Base-by-base conservation (phyloP, 1,140 invertebrate genomes). In the Drosophila bipectinata region DNA sequence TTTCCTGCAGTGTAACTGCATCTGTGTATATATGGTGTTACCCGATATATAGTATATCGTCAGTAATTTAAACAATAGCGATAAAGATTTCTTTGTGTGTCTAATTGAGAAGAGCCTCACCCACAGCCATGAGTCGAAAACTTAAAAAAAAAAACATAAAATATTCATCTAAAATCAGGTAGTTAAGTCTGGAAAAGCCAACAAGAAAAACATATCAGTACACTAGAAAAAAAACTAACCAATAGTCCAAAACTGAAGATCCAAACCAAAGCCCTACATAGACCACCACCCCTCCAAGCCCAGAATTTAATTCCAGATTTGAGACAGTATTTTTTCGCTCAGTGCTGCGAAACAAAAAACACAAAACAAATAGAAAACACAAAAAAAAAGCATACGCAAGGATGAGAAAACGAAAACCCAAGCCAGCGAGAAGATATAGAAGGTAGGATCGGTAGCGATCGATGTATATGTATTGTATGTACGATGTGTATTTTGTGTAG, bases 61-160 rank as follows among this genome's bases (percentile, higher is more conserved):
- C 82, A 81, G 77, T 87, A 85, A 87, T 81, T 87, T 82, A 73
- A 37, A 78, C 75, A 61, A 79, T 81, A 81, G 69, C 72, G 39
- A 73, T 79, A 44, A 44, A 14, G 39, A 41, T 47, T 64, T 77
- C 72, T 77, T 77, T 79, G 61, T 73, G 47, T 61, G 34, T 76
- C 61, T 60, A 48, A 69, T 63, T 62, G 62, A 69, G 18, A 37
- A 34, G 10, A 21, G 5, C 51, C 18, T 32, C 49, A 54, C 34
- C 26, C 26, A 28, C 26, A 26, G 28, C 26, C 63, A 52, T 52
- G 45, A 49, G 60, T 68, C 45, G 59, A 55, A 72, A 78, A 34
- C 32, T 67, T 73, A 34, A 34, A 34, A 12, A 34, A 34, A 34
- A 34, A 1, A 10, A 34, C 0, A 34, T 9, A 3, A 44, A 44